Conservation (phyloP, 1,140 invertebrate species). For the Harlomillsia oculata region DNA sequence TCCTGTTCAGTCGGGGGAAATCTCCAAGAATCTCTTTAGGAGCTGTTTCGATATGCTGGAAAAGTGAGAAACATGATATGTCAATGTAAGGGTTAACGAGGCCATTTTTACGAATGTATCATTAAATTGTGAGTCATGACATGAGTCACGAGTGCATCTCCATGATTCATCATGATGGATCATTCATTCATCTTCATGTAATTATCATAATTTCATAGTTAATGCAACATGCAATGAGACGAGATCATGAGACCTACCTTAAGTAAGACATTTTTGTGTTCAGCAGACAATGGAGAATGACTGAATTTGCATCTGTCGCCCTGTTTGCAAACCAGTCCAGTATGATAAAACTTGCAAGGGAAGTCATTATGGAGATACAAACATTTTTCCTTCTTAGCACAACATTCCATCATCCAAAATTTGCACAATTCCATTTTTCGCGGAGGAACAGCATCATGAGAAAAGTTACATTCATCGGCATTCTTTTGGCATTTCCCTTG, state of each 20-base stretch:
- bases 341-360: conserved; percentile 94
- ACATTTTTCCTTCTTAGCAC: conserved; percentile 90
- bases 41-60: conserved; percentile 75
- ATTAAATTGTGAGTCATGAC: too few relatives aligned
- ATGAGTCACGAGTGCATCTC: too few relatives aligned
- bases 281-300: conserved; percentile 71
- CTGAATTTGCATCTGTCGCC: conserved; percentile 86
- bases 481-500: conserved; percentile 76
- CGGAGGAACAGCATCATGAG: conserved; percentile 69
- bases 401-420: conserved; percentile 91
- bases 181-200: too few relatives aligned
- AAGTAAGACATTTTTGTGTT: conserved; percentile 55
- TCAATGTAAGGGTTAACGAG: background rate
- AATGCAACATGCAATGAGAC: too few relatives aligned
- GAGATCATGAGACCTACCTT: conserved; percentile 46
- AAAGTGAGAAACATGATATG: conserved; percentile 12
- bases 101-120: background rate
- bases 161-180: too few relatives aligned
- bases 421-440: conserved; percentile 92
- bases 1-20: conserved; percentile 66
- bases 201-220: too few relatives aligned
- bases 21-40: conserved; percentile 81
- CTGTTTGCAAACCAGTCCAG: conserved; percentile 70
- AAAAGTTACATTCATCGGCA: conserved; percentile 70
- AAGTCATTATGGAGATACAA: conserved; percentile 95